Evolutionary conservation across 1,140 invertebrate species (phyloP), one percentile per base, ranked within the genome.

Genomic region (Zaprionus lachaisei): DNA sequence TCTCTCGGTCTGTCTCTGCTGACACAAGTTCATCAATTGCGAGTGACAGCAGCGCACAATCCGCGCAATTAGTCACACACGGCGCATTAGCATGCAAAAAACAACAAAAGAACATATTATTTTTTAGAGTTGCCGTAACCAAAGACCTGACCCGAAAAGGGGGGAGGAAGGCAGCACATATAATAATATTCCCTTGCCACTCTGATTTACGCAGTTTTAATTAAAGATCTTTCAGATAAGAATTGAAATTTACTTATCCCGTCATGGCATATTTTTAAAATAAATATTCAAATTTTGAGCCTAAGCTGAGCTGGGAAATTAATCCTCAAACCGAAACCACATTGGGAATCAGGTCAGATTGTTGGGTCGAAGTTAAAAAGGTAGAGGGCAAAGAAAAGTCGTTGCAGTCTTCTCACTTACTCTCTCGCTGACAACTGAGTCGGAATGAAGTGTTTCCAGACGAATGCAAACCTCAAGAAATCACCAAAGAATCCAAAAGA

Each of bases 21-120:
- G 85, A 90, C 85, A 79, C 68, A 79, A 90, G 82, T 90, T 81
- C 85, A 90, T 90, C 85, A 90, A 90, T 81, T 72, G 60, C 57
- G 24, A 47, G 62, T n/a, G 55, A 47, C 57, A 28, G 54, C 37
- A 54, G 26, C 34, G 77, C 75, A 90, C 85, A 89, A 82, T 90
- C 28, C 79, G 63, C 62, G 79, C 85, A 90, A 90, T 90, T 90
- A 90, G 85, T 65, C 79, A 90, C 72, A 90, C 63, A 73, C 63
- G 54, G 24, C 49, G 85, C 72, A 90, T 89, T 89, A 75, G 61
- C 72, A 77, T 77, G 68, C 56, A 28, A 60, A 31, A 80, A 82
- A 74, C 17, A 74, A 68, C 58, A 69, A 37, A 62, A 63, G 60
- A 34, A 61, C 41, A 64, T 51, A 54, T 57, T 44, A 58, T 78